Evolutionary conservation across 2,113 vertebrate species (phyloP).

Genomic region (Trochalopteron elliotii): DNA sequence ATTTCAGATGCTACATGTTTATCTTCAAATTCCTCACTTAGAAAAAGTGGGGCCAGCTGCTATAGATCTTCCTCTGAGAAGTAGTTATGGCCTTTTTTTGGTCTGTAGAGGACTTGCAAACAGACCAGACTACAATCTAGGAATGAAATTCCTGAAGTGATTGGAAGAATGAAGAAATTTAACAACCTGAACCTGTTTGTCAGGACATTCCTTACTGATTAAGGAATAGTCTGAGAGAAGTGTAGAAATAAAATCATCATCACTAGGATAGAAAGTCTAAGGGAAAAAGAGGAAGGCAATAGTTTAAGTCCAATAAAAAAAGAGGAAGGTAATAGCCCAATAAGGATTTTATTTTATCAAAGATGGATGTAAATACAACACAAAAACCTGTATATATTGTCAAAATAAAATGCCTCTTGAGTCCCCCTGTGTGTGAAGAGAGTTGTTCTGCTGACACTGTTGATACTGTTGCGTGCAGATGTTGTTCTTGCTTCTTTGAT

Average conservation of each 20-base stretch:
- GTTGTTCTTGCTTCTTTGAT: not conserved
- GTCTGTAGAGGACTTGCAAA: not conserved
- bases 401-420: not conserved
- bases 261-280: not conserved
- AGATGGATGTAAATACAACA: not conserved
- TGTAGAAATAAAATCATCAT: not conserved
- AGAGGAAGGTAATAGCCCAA: not conserved
- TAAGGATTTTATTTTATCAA: not conserved
- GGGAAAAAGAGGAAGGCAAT: not conserved
- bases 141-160: not conserved
- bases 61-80: not conserved
- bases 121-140: not conserved
- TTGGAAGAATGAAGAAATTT: not conserved
- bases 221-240: not conserved
- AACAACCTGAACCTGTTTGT: not conserved
- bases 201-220: not conserved
- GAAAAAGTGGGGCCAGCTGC: not conserved
- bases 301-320: not conserved
- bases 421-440: not conserved
- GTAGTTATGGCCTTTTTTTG: not conserved
- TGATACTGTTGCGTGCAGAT: not conserved
- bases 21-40: not conserved
- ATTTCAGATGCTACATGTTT: not conserved
- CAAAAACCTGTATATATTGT: not conserved
- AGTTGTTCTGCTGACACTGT: not conserved